These are phyloP conservation scores for Ctenochaetus hawaiiensis DNA, from an alignment of 2,797 vertebrate species.

Conservation along the genomic window DNA sequence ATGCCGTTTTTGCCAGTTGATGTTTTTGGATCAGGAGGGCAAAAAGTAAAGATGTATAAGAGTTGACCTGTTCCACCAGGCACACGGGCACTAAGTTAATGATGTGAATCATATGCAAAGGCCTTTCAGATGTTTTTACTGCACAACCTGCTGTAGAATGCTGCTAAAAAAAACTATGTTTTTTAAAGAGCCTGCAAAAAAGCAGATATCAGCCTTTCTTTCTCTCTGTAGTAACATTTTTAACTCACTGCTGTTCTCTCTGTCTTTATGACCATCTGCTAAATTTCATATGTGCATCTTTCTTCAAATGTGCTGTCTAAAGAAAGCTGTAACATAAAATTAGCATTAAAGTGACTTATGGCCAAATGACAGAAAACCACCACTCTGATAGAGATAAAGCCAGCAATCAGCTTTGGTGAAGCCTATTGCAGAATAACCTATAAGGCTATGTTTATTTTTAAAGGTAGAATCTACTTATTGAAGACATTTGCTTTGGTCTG, in stretches of 20 bases:
- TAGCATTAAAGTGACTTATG: background rate
- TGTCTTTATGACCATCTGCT: too few species aligned
- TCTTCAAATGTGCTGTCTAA: background rate
- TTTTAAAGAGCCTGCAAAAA: background rate
- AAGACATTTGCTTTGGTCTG: background rate
- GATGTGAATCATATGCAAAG: background rate
- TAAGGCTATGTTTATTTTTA: background rate
- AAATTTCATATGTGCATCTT: background rate
- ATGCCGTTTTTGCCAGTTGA: background rate
- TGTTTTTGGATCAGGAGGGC: background rate
- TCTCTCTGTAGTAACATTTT: background rate
- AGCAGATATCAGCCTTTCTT: background rate
- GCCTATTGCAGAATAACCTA: too few species aligned
- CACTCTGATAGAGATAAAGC: background rate
- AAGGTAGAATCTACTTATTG: background rate
- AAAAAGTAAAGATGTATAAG: background rate
- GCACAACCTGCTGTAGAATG: too few species aligned
- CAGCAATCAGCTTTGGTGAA: background rate
- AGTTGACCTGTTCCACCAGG: background rate
- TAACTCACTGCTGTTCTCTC: background rate
- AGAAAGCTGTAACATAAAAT: background rate
- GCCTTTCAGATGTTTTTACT: background rate
- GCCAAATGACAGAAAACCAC: background rate
- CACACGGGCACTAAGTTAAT: background rate
- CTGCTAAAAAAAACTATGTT: too few species aligned